Base-by-base conservation (phyloP, 2,888 invertebrate species). In the Noctua janthe region DNA sequence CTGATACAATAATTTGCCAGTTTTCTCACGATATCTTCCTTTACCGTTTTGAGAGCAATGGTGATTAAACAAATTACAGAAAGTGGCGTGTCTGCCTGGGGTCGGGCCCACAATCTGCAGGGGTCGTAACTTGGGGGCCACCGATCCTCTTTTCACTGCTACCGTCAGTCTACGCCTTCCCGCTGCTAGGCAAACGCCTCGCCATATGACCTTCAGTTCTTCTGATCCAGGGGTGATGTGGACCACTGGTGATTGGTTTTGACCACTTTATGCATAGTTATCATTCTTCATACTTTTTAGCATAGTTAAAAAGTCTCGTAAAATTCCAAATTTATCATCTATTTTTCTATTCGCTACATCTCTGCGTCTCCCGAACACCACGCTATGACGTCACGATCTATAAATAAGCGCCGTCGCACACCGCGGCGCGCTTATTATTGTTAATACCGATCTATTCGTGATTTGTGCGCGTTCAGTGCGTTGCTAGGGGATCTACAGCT, bases 391-490 rank as follows among this genome's bases (percentile, higher is more conserved):
- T 78, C 81, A 84, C 67, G 35, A 62, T 66, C 83, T 88, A 88
- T 85, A 85, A 81, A 88, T 88, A 88, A 76, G 35, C 73, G 54
- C n/a, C 81, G 82, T 78, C 83, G 83, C 78, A 80, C 76, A 78
- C 69, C 51, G 77, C 75, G n/a, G 76, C 74, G 43, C 66, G 71
- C 83, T 83, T 88, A 87, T 87, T 88, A 84, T 88, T 88, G 76
- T 81, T 82, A 80, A 80, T 84, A 80, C 76, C n/a, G n/a, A 71
- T 73, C 76, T 83, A 67, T 85, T 83, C 72, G 80, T 69, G 77
- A 87, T 80, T 84, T 71, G 78, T 83, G 70, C 74, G 47, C 43
- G 70, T 10, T 69, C n/a, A 7, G 47, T 47, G 17, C 39, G 88
- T 88, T 88, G 85, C 88, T 83, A 88, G 78, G 87, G 56, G 78